Evolutionary conservation across 2,113 vertebrate genomes (phyloP).

Genomic region (mouse (Mus musculus)): DNA sequence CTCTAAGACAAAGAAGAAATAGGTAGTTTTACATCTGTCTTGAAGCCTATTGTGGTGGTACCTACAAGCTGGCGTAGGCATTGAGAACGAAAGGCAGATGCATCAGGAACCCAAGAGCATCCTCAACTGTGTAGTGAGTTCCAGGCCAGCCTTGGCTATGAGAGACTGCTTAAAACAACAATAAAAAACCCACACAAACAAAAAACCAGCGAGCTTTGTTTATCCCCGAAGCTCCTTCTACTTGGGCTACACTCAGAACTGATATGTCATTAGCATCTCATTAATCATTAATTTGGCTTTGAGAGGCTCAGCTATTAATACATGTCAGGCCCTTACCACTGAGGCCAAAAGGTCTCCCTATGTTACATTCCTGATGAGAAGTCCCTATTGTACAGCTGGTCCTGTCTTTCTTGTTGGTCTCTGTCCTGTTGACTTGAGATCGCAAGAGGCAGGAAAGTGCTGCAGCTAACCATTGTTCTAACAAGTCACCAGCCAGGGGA

Average conservation of each 20-base stretch:
- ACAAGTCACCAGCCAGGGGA: neutral
- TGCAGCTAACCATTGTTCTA: neutral
- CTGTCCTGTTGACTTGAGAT: neutral
- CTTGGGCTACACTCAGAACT: slow-evolving; percentile 1
- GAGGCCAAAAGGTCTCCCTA: neutral
- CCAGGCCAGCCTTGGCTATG: neutral
- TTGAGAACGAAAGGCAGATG: neutral
- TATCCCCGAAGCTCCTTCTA: slow-evolving; percentile 14
- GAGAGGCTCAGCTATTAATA: neutral
- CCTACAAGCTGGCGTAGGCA: neutral
- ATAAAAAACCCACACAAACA: neutral
- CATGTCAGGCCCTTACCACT: neutral
- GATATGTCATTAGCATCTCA: neutral
- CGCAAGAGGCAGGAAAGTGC: neutral
- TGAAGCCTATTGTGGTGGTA: neutral
- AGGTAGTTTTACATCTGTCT: slow-evolving; percentile 15
- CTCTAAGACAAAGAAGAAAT: neutral
- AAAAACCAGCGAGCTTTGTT: neutral
- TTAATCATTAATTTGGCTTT: neutral
- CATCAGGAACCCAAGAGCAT: neutral
- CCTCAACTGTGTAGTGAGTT: neutral
- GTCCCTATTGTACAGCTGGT: neutral
- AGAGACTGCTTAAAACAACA: neutral
- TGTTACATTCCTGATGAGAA: neutral
- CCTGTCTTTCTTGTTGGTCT: neutral